Evolutionary conservation across 37 sponge, comb jelly and placozoan species (phyloP).

Genomic region (Spongia lamella): DNA sequence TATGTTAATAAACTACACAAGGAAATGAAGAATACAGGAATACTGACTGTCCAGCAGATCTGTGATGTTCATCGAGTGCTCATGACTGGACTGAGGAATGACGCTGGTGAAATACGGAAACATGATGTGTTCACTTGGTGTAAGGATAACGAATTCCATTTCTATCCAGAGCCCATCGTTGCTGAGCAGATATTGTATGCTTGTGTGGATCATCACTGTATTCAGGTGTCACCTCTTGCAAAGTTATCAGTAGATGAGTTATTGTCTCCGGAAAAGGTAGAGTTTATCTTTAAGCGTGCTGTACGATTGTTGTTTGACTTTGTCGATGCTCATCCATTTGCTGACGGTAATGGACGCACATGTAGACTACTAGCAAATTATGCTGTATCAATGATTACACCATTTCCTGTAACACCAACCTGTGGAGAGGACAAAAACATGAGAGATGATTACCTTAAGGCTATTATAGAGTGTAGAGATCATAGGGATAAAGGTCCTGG

Average conservation of each 20-base stretch:
- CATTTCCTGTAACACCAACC: constrained; percentile 45
- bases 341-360: constrained; percentile 73
- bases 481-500: constrained; percentile 13
- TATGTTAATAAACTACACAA: constrained; percentile 1
- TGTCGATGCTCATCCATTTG: constrained; percentile 65
- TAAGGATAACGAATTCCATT: background rate
- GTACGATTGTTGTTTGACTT: constrained; percentile 50
- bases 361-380: constrained; percentile 60
- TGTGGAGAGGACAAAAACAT: constrained; percentile 1
- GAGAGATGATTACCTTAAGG: constrained; percentile 40
- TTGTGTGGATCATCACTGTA: constrained; percentile 51
- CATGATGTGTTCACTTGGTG: constrained; percentile 34
- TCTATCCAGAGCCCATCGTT: constrained; percentile 26
- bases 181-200: constrained; percentile 30
- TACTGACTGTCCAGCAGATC: constrained; percentile 47
- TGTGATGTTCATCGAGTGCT: constrained; percentile 31
- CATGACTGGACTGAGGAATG: constrained; percentile 27
- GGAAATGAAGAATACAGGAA: constrained; percentile 35
- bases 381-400: constrained; percentile 36
- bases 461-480: constrained; percentile 51
- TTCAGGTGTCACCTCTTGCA: constrained; percentile 10
- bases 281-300: constrained; percentile 49
- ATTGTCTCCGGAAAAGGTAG: background rate
- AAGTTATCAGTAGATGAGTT: too few relatives aligned
- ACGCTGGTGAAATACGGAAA: constrained; percentile 34